Percentiles rank a stretch among this genome's conserved stretches.
phyloP scores from a whole-genome alignment of 2,888 invertebrate species.

The Mythimna impura region DNA sequence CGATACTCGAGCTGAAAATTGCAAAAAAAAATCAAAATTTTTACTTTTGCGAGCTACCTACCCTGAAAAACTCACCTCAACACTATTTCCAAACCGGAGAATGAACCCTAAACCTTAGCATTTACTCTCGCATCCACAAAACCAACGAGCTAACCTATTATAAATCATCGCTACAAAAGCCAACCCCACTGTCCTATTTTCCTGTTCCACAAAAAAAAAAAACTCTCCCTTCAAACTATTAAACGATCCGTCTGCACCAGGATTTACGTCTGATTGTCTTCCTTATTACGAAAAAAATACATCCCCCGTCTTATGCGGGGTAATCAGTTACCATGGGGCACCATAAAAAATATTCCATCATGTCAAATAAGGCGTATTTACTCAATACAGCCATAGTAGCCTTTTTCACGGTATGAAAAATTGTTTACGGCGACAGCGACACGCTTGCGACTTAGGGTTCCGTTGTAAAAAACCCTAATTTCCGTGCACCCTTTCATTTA shows the following conservation, averaged over 20 bases:
- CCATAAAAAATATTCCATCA: conserved; percentile 81
- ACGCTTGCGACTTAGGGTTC: conserved; percentile 79
- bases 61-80: not conserved
- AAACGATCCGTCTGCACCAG: conserved; percentile 50
- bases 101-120: not conserved
- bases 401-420: conserved; percentile 86
- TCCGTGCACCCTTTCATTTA: conserved; percentile 90
- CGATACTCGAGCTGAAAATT: too few species aligned
- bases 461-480: conserved; percentile 90
- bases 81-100: too few species aligned
- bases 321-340: conserved; percentile 75
- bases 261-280: conserved; percentile 65
- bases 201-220: conserved; percentile 18
- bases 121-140: too few species aligned
- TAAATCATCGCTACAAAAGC: conserved; percentile 23
- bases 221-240: conserved; percentile 52
- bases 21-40: too few species aligned
- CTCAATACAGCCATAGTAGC: conserved; percentile 77
- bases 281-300: conserved; percentile 64
- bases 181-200: conserved; percentile 9
- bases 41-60: too few species aligned
- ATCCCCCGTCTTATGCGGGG: conserved; percentile 67
- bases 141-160: not conserved
- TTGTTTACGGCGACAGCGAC: conserved; percentile 84
- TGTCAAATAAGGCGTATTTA: conserved; percentile 77